Base-by-base conservation (phyloP, 1,140 invertebrate genomes). In the Drosophila sulfurigaster region DNA sequence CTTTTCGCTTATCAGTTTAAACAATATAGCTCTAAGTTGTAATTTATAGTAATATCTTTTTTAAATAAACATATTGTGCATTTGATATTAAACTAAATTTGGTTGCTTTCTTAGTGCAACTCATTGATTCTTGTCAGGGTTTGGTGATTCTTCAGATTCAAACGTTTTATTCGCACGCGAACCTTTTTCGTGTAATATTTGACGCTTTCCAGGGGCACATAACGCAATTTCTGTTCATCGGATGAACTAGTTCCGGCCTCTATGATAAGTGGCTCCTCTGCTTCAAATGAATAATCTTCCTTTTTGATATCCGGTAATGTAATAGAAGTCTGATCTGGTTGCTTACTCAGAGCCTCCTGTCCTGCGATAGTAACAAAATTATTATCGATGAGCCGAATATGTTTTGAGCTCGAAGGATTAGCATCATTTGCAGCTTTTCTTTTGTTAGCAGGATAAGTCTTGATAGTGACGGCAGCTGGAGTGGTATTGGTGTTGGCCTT, bases 1-100 rank as follows among this genome's bases (percentile, higher is more conserved):
- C 41, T 79, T 87, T 87, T 43, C 41, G 56, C 79, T 79, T 76
- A 72, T 82, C 65, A 77, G 73, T 73, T 82, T 77, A 74, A 80
- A 82, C 62, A 78, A 70, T 89, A 88, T 88, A 88, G 85, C 51
- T 68, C 54, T 88, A 88, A 89, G 81, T 85, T 89, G 81, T 88
- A 89, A 88, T 88, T 88, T 88, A 88, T 88, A 88, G 78, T 85
- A 90, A 89, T 88, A 72, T 83, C 81, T 88, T 88, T 88, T 88
- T 85, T 81, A 81, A 81, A 88, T 89, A 88, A 88, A 89, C 75
- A 70, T 89, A 81, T 89, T 78, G 85, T 85, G 85, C 85, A 88
- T 88, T 88, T 88, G 67, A 88, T 89, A 85, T 69, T 65, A 72
- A 68, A 46, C 10, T 13, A 43, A 43, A n/a, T 30, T 32, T n/a